Percentiles rank a stretch among this genome's conserved stretches.
These are phyloP conservation scores for Leucania comma DNA, from an alignment of 2,888 invertebrate genomes.

Conservation along the genomic window DNA sequence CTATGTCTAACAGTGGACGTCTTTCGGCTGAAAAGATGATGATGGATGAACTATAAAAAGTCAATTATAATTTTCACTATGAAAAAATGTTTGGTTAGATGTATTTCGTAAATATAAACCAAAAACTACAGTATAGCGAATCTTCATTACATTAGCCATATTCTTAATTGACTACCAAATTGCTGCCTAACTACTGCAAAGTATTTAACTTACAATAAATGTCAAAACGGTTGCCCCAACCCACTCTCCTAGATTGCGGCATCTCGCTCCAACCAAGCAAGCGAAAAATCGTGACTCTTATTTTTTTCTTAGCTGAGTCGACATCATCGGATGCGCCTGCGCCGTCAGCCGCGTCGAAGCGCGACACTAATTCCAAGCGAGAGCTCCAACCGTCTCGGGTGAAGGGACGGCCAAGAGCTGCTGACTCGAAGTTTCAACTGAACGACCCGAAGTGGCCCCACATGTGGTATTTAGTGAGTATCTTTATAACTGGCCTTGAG, in stretches of 20 bases:
- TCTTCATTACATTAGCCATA: not conserved
- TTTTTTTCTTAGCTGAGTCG: conserved; percentile 74
- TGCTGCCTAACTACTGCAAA: not conserved
- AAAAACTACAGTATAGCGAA: no score
- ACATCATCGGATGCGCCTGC: conserved; percentile 71
- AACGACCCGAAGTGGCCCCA: conserved; percentile 98
- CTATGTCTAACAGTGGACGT: no score
- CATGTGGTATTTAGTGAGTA: conserved; percentile 99
- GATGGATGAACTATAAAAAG: no score
- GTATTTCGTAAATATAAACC: no score
- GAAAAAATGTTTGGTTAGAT: no score
- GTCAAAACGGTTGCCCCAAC: conserved; percentile 20
- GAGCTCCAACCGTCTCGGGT: conserved; percentile 93
- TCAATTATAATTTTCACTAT: no score
- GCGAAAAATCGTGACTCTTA: conserved; percentile 46
- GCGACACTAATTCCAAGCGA: conserved; percentile 80
- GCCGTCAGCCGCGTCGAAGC: conserved; percentile 81
- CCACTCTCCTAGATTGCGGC: conserved; percentile 40
- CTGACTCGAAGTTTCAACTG: conserved; percentile 89
- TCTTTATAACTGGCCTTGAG: not conserved
- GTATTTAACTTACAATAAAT: conserved; percentile 8
- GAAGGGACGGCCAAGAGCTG: conserved; percentile 91
- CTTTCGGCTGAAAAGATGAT: no score
- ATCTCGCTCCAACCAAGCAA: conserved; percentile 26
- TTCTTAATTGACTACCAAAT: not conserved